A percentile compares a stretch with the other conserved stretches of the same genome.
Conservation (phyloP, 1,140 invertebrate species). For the Eupristina koningsbergeri region DNA sequence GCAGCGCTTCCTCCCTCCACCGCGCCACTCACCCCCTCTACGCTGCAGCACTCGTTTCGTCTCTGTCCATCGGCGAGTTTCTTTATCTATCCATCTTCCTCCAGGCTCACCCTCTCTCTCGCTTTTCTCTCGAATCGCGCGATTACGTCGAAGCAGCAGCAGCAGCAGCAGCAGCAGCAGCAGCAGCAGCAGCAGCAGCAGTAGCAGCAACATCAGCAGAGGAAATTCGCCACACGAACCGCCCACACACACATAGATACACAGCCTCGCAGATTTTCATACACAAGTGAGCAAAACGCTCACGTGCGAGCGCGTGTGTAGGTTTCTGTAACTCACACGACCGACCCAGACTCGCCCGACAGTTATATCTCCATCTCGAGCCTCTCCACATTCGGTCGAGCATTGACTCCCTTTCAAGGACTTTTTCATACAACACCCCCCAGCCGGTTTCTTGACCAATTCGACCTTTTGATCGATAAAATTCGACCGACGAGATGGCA, state of each 20-base stretch:
- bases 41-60: constrained; percentile 45
- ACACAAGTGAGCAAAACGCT: neutral
- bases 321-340: constrained; percentile 63
- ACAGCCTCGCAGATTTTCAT: neutral
- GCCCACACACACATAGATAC: neutral
- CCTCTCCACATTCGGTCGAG: constrained; percentile 51
- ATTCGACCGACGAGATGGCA: neutral
- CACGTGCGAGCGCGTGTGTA: constrained; percentile 53
- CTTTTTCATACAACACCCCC: neutral
- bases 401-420: constrained; percentile 38
- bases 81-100: constrained; percentile 52
- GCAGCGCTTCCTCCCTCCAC: constrained; percentile 50
- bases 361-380: constrained; percentile 69
- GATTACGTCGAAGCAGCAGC: constrained; percentile 49
- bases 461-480: neutral
- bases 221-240: constrained; percentile 49
- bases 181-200: constrained; percentile 3
- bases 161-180: too few species aligned
- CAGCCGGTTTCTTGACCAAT: neutral
- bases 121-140: constrained; percentile 58
- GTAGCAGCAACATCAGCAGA: neutral
- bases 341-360: constrained; percentile 28
- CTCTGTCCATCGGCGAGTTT: constrained; percentile 53
- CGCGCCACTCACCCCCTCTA: constrained; percentile 55
- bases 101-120: constrained; percentile 40